Base-by-base conservation (phyloP, 2,888 invertebrate genomes). In the Drosophila barbarae region DNA sequence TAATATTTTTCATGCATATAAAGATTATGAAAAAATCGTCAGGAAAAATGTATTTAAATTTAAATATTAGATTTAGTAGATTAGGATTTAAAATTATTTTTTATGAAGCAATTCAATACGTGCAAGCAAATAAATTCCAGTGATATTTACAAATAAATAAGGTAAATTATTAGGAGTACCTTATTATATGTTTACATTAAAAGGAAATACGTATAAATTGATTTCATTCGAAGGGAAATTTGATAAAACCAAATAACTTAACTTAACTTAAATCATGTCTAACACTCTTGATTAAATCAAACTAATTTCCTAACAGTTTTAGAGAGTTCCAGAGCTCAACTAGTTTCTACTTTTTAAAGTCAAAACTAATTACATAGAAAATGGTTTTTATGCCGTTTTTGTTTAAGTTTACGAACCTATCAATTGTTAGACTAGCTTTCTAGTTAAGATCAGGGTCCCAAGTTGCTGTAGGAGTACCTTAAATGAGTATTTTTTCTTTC, bases 401-500 rank as follows among this genome's bases (percentile, higher is more conserved):
- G 1, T 18, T 21, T 21, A 21, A 21, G 2, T 21, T 21, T 21
- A 21, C 3, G 1, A 13, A 13, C 28, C 28, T 5, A 12, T 10
- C n/a, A n/a, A 10, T 32, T 7, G 32, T 23, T 53, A n/a, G 21
- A 5, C 5, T 10, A 23, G 3, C 13, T 26, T 15, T 7, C 46
- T 30, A 30, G 8, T 13, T 26, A 35, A 28, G 26, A 26, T 15
- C 30, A 13, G 39, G 59, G n/a, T 26, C 2, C 8, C 6, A 18
- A 52, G 30, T 15, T 52, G 26, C 39, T 23, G 56, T 56, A 60
- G 59, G 59, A 60, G 38, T 56, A n/a, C 59, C 46, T 57, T 60
- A 60, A 60, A 60, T 60, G 44, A 47, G 77, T 87, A 81, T 86
- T 85, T 82, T 86, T 86, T 82, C 83, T 68, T 59, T 77, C 84